Conservation (phyloP, 1,140 invertebrate genomes). For the Drosophila albomicans region DNA sequence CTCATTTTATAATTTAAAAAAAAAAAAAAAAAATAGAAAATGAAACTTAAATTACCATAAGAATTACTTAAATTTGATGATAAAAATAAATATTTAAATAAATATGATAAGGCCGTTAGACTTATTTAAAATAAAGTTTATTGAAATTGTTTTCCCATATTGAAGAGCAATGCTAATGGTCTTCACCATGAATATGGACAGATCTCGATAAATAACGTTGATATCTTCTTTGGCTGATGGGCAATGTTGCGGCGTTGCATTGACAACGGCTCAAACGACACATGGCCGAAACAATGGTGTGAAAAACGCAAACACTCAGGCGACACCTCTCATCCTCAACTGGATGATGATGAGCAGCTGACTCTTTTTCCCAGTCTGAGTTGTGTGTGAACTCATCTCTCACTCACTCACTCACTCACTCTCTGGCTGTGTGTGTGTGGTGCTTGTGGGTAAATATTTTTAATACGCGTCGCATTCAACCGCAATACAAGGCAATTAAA, state of each 20-base stretch:
- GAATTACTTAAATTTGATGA: too few species aligned
- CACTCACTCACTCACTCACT: background rate
- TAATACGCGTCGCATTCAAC: constrained; percentile 79
- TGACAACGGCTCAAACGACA: constrained; percentile 25
- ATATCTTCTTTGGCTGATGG: constrained; percentile 24
- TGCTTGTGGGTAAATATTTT: constrained; percentile 77
- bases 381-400: constrained; percentile 1
- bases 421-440: constrained; percentile 24
- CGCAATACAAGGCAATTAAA: constrained; percentile 84
- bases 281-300: constrained; percentile 37
- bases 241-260: constrained; percentile 9
- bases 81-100: too few species aligned
- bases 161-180: background rate
- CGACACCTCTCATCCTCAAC: constrained; percentile 60
- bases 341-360: constrained; percentile 26
- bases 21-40: too few species aligned
- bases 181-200: background rate
- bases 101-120: too few species aligned
- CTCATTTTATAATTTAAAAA: too few species aligned
- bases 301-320: constrained; percentile 60
- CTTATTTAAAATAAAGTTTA: too few species aligned
- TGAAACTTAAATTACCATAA: too few species aligned
- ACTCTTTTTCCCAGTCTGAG: constrained; percentile 23
- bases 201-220: constrained; percentile 3
- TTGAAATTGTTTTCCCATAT: background rate